Evolutionary conservation across 2,113 vertebrate species (phyloP).

Genomic region (Tragelaphus imberbis): DNA sequence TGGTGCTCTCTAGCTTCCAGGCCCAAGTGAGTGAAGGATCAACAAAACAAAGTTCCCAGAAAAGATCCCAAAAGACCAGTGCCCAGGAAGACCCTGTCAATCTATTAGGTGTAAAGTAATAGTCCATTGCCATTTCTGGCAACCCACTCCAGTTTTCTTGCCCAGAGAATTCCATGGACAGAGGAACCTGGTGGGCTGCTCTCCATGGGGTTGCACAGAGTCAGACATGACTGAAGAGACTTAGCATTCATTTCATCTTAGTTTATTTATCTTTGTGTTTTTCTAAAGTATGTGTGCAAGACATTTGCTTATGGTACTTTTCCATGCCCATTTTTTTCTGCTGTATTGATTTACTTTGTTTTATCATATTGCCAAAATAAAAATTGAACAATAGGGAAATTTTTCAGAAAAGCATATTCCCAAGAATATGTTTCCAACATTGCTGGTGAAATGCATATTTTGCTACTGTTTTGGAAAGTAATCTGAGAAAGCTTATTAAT

Average conservation of each 20-base stretch:
- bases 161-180: too few relatives aligned
- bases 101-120: neutral
- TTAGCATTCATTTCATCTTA: neutral
- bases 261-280: neutral
- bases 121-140: neutral
- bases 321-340: neutral
- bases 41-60: neutral
- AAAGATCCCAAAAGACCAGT: neutral
- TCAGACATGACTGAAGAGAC: too few relatives aligned
- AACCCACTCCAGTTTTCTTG: too few relatives aligned
- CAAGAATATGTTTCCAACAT: neutral
- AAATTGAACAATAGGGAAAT: neutral
- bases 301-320: neutral
- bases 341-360: neutral
- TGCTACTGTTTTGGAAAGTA: neutral
- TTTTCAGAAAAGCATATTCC: neutral
- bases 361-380: neutral
- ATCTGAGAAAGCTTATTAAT: neutral
- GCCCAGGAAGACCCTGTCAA: neutral
- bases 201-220: too few relatives aligned
- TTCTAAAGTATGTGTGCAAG: neutral
- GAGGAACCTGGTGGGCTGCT: too few relatives aligned
- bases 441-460: neutral
- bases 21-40: neutral
- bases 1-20: neutral